These are phyloP conservation scores for Elymnias hypermnestra DNA, from an alignment of 1,140 invertebrate species.

Conservation along the genomic window DNA sequence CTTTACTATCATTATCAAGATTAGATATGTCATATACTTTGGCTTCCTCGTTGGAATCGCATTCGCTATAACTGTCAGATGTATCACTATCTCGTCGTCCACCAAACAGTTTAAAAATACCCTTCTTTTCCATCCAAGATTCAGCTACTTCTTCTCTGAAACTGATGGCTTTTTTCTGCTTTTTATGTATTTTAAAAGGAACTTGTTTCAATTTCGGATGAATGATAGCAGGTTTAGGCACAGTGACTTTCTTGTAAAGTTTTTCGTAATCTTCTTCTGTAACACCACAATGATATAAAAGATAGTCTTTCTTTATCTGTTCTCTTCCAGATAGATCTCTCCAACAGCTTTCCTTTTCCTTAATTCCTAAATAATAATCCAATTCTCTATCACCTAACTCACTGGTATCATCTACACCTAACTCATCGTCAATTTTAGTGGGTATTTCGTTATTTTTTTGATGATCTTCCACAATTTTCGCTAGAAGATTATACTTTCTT, in stretches of 20 bases:
- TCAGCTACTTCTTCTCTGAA: slow-evolving; percentile 45
- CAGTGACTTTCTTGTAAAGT: slow-evolving; percentile 41
- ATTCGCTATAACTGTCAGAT: slow-evolving; percentile 67
- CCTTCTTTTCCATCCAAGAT: slow-evolving; percentile 56
- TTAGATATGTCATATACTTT: slow-evolving; percentile 19
- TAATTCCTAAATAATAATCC: slow-evolving; percentile 58
- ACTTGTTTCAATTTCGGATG: slow-evolving; percentile 59
- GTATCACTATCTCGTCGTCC: slow-evolving; percentile 51
- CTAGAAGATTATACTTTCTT: slow-evolving; percentile 41
- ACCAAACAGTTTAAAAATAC: slow-evolving; percentile 63
- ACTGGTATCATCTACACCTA: slow-evolving; percentile 27
- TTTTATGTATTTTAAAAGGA: slow-evolving; percentile 61
- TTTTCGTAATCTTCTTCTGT: slow-evolving; percentile 63
- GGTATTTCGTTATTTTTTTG: slow-evolving; percentile 20
- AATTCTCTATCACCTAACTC: slow-evolving; percentile 53
- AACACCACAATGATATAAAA: slow-evolving; percentile 61
- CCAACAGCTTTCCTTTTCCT: slow-evolving; percentile 57
- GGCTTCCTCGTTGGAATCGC: slow-evolving; percentile 46
- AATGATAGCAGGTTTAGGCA: slow-evolving; percentile 31
- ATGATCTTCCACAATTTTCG: slow-evolving; percentile 39
- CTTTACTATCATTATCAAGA: slow-evolving; percentile 23
- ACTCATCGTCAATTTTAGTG: slow-evolving; percentile 20
- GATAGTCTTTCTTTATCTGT: slow-evolving; percentile 63
- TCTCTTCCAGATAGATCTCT: slow-evolving; percentile 56
- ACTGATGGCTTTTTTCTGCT: slow-evolving; percentile 39